Evolutionary conservation across 2,888 invertebrate genomes (phyloP), one percentile per base, ranked within the genome.

Genomic region (Drosophila diplacantha): DNA sequence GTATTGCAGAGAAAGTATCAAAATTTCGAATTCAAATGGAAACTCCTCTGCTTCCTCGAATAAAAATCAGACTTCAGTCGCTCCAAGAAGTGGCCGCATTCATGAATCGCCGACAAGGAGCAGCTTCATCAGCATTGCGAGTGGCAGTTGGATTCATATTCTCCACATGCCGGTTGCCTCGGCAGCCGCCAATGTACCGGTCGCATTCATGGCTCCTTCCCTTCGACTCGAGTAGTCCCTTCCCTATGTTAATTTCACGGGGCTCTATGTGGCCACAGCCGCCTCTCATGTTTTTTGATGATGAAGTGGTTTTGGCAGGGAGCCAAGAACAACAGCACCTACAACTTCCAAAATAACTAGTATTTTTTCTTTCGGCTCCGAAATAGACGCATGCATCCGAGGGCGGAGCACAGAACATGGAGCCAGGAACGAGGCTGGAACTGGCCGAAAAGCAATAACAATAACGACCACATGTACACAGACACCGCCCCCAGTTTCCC

Each of bases 241-340:
- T 32, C 26, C 43, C 41, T 66, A 58, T 59, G 66, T 66, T 66
- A 66, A 59, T 66, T 66, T 66, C 26, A 32, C 47, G 24, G 46
- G 54, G 39, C 39, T 49, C 52, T 59, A 26, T 65, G 29, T 29
- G 66, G 60, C 41, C 43, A 20, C 20, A 43, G 31, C 12, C 35
- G 53, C 35, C 53, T 75, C 82, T 74, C 82, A 73, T 82, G 78
- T 82, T 75, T 77, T 74, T 67, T 64, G 82, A 82, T 80, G 82
- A 80, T 80, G 82, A 80, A 82, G 77, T 71, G 61, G 75, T 68
- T 82, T 67, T 82, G 80, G 80, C 77, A 73, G 44, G 39, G 58
- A 54, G 67, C 77, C 80, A 79, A 66, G 62, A 73, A 47, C 46
- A 47, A 55, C 38, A 57, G 34, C 26, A n/a, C 53, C 56, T 9